Conservation (phyloP, 2,888 invertebrate species). For the Onthophagus sagittarius region DNA sequence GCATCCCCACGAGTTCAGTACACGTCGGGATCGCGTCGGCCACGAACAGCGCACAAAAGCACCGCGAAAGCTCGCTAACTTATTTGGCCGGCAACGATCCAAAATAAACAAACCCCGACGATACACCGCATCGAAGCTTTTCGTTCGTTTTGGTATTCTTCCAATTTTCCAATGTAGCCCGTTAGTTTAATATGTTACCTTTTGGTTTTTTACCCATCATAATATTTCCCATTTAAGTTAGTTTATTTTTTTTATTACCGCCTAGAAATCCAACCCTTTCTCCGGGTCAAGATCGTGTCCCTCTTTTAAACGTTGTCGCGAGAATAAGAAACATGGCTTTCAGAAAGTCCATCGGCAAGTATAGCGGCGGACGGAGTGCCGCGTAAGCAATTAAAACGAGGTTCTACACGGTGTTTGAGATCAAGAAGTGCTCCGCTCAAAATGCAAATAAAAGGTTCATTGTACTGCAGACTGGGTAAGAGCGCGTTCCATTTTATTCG, state of each 20-base stretch:
- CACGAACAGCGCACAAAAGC: constrained; percentile 3
- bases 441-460: constrained; percentile 47
- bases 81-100: background rate
- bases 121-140: background rate
- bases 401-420: constrained; percentile 48
- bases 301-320: background rate
- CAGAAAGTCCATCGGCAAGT: constrained; percentile 1
- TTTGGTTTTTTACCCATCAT: background rate
- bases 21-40: background rate
- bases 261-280: background rate
- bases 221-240: background rate
- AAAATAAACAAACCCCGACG: background rate
- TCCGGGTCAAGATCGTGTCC: background rate
- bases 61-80: background rate
- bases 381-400: constrained; percentile 38
- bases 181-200: background rate
- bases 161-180: background rate
- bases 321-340: background rate
- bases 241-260: background rate
- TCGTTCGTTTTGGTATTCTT: background rate
- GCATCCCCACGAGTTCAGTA: constrained; percentile 19
- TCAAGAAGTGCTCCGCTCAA: constrained; percentile 42
- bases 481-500: background rate
- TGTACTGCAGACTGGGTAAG: constrained; percentile 49
- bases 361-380: background rate